phyloP scores from a whole-genome alignment of 1,140 invertebrate genomes.

The Heliothis virescens region DNA sequence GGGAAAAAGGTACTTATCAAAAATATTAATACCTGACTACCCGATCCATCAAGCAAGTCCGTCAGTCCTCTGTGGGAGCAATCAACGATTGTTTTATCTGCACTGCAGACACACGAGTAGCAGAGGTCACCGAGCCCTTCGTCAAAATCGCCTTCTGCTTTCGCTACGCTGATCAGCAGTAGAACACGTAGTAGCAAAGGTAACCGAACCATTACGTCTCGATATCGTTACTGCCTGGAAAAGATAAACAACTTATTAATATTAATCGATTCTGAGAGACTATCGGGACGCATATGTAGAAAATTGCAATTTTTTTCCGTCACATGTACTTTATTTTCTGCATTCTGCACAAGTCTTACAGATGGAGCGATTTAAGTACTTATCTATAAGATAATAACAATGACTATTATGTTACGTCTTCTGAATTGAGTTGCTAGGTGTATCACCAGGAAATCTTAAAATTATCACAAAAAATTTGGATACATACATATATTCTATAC shows the following conservation, averaged over 20 bases:
- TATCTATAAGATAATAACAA: conserved; percentile 18
- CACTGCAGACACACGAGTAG: conserved; percentile 70
- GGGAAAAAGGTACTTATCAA: too few relatives aligned
- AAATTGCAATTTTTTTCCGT: neutral
- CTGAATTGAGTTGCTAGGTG: conserved; percentile 1
- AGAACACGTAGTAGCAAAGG: conserved; percentile 56
- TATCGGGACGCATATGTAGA: neutral
- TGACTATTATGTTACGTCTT: neutral
- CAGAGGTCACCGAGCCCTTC: conserved; percentile 65
- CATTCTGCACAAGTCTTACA: neutral
- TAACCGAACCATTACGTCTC: conserved; percentile 73
- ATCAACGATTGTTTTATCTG: conserved; percentile 68
- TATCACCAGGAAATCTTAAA: neutral
- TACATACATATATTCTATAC: too few relatives aligned
- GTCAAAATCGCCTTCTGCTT: conserved; percentile 70
- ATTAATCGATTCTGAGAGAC: neutral
- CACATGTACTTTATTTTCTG: neutral
- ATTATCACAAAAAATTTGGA: too few relatives aligned
- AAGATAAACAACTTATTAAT: neutral
- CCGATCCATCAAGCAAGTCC: conserved; percentile 67
- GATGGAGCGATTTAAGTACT: neutral
- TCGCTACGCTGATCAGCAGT: conserved; percentile 59
- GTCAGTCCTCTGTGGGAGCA: conserved; percentile 75
- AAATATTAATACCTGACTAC: conserved; percentile 60
- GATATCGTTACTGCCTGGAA: conserved; percentile 78